Conservation (phyloP, 1,140 invertebrate species). For the Atta texana region DNA sequence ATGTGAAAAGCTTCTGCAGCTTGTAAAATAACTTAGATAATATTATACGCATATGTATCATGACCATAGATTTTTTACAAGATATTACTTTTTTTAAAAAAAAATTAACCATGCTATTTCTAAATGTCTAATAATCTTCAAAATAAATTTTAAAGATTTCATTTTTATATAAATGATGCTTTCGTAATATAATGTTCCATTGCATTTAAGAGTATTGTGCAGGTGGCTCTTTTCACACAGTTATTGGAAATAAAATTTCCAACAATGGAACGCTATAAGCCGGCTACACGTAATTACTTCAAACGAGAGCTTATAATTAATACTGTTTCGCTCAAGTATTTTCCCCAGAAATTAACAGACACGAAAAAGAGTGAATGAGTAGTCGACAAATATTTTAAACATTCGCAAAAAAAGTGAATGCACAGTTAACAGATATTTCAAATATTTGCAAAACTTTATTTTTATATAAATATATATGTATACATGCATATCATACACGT, state of each 20-base stretch:
- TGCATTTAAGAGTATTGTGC: neutral
- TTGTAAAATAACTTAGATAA: neutral
- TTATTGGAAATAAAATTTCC: conserved; percentile 54
- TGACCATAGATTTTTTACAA: neutral
- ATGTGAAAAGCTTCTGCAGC: neutral
- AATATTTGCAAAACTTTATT: neutral
- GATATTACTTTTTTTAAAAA: neutral
- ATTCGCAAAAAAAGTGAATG: neutral
- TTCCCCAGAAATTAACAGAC: conserved; percentile 1
- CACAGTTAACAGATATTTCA: neutral
- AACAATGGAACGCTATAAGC: conserved; percentile 25
- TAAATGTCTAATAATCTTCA: neutral
- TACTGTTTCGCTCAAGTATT: conserved; percentile 36
- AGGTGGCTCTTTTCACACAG: conserved; percentile 26
- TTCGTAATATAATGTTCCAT: neutral
- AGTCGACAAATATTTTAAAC: neutral
- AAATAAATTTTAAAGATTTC: conserved; percentile 2
- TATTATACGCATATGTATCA: neutral
- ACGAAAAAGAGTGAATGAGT: neutral
- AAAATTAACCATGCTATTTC: neutral
- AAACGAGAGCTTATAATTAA: conserved; percentile 52
- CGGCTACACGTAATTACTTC: conserved; percentile 54
- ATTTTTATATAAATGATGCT: neutral
- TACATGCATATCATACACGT: neutral
- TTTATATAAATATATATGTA: neutral